These are phyloP conservation scores for Phrynosoma platyrhinos DNA, from an alignment of 2,113 vertebrate species.

Conservation along the genomic window DNA sequence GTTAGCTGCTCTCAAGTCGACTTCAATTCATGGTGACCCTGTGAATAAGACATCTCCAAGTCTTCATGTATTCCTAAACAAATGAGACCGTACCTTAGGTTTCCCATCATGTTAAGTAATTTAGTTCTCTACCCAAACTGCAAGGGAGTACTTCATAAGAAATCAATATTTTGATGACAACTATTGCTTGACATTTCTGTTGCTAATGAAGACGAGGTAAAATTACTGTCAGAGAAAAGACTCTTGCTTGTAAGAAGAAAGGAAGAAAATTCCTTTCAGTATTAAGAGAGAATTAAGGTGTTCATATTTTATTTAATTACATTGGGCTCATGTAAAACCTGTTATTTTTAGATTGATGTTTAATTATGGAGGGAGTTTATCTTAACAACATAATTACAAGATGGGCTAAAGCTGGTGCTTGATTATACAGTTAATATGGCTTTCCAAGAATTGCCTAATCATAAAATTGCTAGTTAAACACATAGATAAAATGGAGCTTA, in stretches of 20 bases:
- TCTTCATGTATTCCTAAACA: too few species aligned
- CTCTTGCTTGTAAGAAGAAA: background rate
- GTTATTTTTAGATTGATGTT: slow-evolving; percentile 45
- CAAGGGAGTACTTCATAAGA: background rate
- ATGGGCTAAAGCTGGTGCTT: slow-evolving; percentile 60
- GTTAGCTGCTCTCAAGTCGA: too few species aligned
- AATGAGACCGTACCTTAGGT: background rate
- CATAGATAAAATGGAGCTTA: slow-evolving; percentile 67
- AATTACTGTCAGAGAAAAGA: background rate
- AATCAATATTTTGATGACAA: background rate
- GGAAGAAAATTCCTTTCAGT: background rate
- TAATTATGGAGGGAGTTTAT: slow-evolving; percentile 62
- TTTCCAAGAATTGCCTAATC: slow-evolving; percentile 70
- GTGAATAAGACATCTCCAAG: too few species aligned
- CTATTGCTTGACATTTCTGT: background rate
- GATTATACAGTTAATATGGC: slow-evolving; percentile 65
- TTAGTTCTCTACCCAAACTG: too few species aligned
- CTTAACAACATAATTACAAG: slow-evolving; percentile 60
- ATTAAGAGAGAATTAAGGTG: slow-evolving; percentile 11
- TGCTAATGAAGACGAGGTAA: background rate
- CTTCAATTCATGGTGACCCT: too few species aligned
- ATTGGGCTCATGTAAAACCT: slow-evolving; percentile 1
- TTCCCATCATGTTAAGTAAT: background rate
- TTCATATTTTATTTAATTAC: slow-evolving; percentile 25
- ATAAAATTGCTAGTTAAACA: slow-evolving; percentile 73